Evolutionary conservation across 2,888 invertebrate genomes (phyloP).

Genomic region (Pterobdella sp.): DNA sequence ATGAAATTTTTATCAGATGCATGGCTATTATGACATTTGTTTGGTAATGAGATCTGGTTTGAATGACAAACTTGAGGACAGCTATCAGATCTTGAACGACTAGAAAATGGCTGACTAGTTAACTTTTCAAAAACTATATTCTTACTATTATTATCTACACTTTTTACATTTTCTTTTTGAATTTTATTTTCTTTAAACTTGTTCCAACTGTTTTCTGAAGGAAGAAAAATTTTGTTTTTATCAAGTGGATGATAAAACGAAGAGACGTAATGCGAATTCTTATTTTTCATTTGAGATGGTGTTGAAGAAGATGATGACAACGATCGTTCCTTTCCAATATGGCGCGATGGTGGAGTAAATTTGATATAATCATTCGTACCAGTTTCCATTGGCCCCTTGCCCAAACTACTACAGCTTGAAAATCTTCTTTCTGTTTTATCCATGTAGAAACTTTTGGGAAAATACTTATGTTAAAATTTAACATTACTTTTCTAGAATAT

Average conservation of each 20-base stretch:
- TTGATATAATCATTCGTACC: neutral
- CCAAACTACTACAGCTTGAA: slow-evolving; percentile 11
- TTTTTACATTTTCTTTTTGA: no score
- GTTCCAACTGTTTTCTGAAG: no score
- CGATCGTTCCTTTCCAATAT: neutral
- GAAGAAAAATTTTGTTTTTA: neutral
- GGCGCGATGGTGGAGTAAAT: neutral
- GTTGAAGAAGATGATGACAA: slow-evolving; percentile 5
- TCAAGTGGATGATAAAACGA: slow-evolving; percentile 9
- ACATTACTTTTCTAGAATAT: no score
- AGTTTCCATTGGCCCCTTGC: neutral
- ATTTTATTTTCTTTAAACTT: no score
- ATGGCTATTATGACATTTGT: neutral
- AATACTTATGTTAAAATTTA: no score
- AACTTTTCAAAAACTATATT: neutral
- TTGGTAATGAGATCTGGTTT: neutral
- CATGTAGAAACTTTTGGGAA: no score
- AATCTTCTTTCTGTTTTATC: slow-evolving; percentile 4
- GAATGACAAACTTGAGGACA: slow-evolving; percentile 7
- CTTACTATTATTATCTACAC: no score
- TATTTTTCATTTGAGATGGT: neutral
- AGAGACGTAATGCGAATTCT: neutral
- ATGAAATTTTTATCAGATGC: neutral
- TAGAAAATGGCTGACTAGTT: neutral
- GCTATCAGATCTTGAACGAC: neutral